Conservation (phyloP, 2,113 vertebrate species). For the Chionomys nivalis region DNA sequence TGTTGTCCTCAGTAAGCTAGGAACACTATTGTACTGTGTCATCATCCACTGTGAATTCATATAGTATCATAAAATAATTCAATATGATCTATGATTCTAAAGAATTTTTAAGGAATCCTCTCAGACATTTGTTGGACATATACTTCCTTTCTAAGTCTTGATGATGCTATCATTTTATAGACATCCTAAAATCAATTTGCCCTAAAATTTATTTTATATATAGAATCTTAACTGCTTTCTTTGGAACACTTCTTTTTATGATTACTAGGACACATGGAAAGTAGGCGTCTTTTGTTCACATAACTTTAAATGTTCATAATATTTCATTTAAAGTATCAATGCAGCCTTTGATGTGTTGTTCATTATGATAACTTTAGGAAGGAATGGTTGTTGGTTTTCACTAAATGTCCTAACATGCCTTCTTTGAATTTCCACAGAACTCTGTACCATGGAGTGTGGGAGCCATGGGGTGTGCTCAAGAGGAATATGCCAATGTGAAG, state of each 20-base stretch:
- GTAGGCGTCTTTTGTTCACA: conserved; percentile 17
- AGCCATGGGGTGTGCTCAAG: conserved; percentile 94
- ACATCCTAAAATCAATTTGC: conserved; percentile 19
- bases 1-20: conserved; percentile 55
- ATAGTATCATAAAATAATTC: conserved; percentile 37
- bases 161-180: not conserved
- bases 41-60: not conserved
- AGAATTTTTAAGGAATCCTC: conserved; percentile 49
- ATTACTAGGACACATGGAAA: not conserved
- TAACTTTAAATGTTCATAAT: not conserved
- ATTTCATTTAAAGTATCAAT: conserved; percentile 14
- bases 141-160: conserved; percentile 51
- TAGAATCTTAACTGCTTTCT: not conserved
- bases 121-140: conserved; percentile 46
- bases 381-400: conserved; percentile 7
- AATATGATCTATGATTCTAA: conserved; percentile 60
- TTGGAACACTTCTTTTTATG: not conserved
- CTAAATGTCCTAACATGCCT: not conserved
- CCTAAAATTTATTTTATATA: conserved; percentile 52
- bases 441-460: conserved; percentile 95
- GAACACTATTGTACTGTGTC: not conserved
- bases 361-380: conserved; percentile 44
- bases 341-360: not conserved
- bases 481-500: conserved; percentile 95
- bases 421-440: conserved; percentile 85